A percentile compares a stretch with the other conserved stretches of the same genome.
Conservation (phyloP, 37 sponge, comb jelly and placozoan genomes). For the Lycopodina hypogea region DNA sequence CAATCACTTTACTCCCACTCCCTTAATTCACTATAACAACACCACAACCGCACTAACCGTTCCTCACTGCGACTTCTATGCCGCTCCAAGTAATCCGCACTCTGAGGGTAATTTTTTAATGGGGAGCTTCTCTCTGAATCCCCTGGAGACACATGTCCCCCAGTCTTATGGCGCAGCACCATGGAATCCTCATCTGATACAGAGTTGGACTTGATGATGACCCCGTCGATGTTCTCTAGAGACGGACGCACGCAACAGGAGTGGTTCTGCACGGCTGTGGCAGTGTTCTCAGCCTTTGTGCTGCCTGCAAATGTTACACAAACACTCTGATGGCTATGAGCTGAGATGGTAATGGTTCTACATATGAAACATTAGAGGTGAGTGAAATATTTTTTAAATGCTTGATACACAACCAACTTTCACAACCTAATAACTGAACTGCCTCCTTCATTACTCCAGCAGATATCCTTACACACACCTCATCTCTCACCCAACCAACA, state of each 20-base stretch:
- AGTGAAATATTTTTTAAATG: too few relatives aligned
- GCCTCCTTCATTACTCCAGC: too few relatives aligned
- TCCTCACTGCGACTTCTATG: constrained; percentile 43
- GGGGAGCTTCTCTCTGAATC: background rate
- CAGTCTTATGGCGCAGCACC: background rate
- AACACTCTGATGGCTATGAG: background rate
- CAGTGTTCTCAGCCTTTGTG: constrained; percentile 21
- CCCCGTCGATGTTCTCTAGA: constrained; percentile 6
- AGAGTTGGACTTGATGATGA: background rate
- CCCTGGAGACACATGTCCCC: background rate
- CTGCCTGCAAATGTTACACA: constrained; percentile 5
- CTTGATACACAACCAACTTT: too few relatives aligned
- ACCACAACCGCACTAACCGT: background rate
- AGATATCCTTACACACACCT: too few relatives aligned
- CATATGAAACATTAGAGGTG: too few relatives aligned
- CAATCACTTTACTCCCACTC: background rate
- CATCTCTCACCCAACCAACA: too few relatives aligned
- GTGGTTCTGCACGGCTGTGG: constrained; percentile 7
- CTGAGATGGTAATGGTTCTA: background rate
- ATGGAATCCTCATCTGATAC: background rate
- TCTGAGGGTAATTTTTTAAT: background rate
- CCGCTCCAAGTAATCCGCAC: constrained; percentile 30
- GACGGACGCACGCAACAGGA: constrained; percentile 1
- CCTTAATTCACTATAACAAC: too few relatives aligned
- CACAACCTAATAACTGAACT: too few relatives aligned